Percentiles rank a stretch among this genome's conserved stretches.
These are phyloP conservation scores for Drymodes brunneopygia DNA, from an alignment of 2,113 vertebrate species.

Conservation along the genomic window DNA sequence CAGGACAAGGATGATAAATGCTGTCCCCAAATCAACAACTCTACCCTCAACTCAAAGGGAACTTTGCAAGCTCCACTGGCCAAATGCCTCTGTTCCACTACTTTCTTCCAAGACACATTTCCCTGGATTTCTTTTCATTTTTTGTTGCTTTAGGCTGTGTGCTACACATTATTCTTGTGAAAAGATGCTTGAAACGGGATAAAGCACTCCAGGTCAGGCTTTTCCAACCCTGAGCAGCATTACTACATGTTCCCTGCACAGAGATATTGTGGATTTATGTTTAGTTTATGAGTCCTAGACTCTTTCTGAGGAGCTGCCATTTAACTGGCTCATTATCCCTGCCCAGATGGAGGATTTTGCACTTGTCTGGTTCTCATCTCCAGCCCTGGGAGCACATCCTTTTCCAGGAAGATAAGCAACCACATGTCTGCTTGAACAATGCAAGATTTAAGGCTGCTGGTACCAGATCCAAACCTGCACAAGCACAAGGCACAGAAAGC, in stretches of 20 bases:
- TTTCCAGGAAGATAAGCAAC: slow-evolving; percentile 6
- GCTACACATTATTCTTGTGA: background rate
- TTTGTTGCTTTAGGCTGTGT: background rate
- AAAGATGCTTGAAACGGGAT: background rate
- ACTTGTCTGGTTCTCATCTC: background rate
- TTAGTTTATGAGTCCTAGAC: background rate
- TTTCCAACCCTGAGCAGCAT: background rate
- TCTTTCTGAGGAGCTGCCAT: background rate
- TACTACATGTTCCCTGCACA: background rate
- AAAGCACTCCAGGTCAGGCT: background rate
- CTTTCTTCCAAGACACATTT: background rate
- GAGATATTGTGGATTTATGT: background rate
- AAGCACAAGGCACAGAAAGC: background rate
- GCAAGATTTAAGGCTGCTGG: background rate
- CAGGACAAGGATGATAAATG: background rate
- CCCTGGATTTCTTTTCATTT: background rate
- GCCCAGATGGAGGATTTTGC: background rate
- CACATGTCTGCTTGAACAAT: background rate
- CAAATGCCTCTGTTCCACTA: background rate
- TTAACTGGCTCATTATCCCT: background rate
- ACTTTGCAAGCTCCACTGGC: background rate
- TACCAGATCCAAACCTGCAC: background rate
- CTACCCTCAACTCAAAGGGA: background rate
- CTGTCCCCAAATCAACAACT: background rate
- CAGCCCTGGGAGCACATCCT: background rate